These are phyloP conservation scores for Danio kyathit DNA, from an alignment of 2,797 vertebrate species.

Conservation along the genomic window DNA sequence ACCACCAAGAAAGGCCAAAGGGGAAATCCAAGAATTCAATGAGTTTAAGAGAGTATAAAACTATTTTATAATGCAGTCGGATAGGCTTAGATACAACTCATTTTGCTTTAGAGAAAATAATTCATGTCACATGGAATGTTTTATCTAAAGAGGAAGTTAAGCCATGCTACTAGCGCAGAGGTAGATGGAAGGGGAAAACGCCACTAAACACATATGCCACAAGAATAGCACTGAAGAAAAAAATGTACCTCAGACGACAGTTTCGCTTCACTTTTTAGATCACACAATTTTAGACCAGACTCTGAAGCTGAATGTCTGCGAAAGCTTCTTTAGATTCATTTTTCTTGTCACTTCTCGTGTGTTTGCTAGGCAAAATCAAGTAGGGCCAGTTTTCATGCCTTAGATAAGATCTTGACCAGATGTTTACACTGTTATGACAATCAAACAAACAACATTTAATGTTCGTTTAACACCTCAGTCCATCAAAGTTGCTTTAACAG, in stretches of 20 bases:
- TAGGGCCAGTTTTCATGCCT: slow-evolving; percentile 16
- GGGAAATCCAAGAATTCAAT: background rate
- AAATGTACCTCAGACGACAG: background rate
- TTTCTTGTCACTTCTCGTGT: background rate
- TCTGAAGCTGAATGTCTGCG: slow-evolving; percentile 1
- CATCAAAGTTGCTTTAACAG: background rate
- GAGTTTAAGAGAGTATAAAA: background rate
- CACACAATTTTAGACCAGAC: background rate
- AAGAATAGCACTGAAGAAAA: background rate
- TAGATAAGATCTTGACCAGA: slow-evolving; percentile 33
- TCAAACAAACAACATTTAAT: background rate
- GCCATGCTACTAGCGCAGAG: background rate
- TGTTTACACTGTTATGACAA: slow-evolving; percentile 15
- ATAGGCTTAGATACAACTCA: background rate
- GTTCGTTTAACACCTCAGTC: background rate
- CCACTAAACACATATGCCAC: background rate
- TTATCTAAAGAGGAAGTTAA: slow-evolving; percentile 10
- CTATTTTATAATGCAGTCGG: background rate
- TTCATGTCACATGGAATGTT: background rate
- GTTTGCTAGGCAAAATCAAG: background rate
- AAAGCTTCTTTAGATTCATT: background rate
- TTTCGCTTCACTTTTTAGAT: slow-evolving; percentile 32
- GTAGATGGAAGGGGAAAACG: background rate
- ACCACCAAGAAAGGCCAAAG: background rate
- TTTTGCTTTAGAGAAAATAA: background rate